phyloP scores from a whole-genome alignment of 2,113 vertebrate species.

The Phyllostomus hastatus region DNA sequence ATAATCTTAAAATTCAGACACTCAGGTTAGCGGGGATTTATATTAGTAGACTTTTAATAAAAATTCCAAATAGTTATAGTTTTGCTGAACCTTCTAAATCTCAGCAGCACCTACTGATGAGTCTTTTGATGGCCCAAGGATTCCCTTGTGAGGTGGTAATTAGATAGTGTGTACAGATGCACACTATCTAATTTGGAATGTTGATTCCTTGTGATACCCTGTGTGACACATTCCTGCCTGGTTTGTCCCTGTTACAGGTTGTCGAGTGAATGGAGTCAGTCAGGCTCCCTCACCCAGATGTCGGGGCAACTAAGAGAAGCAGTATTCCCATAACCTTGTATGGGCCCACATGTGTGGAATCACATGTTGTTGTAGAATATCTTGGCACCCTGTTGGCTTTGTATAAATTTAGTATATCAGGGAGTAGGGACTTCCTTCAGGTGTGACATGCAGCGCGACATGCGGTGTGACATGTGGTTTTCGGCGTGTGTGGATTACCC shows the following conservation, averaged over 20 bases:
- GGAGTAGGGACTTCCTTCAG: no score
- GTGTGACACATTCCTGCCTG: background rate
- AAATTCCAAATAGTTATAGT: background rate
- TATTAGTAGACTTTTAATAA: background rate
- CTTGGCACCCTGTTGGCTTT: no score
- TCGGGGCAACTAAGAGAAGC: no score
- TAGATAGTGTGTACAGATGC: background rate
- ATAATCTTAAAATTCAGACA: background rate
- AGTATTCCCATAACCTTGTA: no score
- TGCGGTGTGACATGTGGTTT: no score
- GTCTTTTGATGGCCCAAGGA: background rate
- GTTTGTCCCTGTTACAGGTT: background rate
- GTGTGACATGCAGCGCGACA: no score
- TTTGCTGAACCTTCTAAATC: background rate
- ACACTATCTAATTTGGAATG: background rate
- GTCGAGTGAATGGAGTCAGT: no score
- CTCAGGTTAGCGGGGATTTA: background rate
- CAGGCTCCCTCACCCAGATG: no score
- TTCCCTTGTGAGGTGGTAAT: background rate
- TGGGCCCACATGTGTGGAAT: no score
- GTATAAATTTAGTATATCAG: no score
- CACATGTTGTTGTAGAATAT: no score
- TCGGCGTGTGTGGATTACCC: no score
- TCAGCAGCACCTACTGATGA: background rate
- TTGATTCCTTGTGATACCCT: background rate